phyloP scores from a whole-genome alignment of 1,140 invertebrate genomes.

The Luehdorfia chinensis region DNA sequence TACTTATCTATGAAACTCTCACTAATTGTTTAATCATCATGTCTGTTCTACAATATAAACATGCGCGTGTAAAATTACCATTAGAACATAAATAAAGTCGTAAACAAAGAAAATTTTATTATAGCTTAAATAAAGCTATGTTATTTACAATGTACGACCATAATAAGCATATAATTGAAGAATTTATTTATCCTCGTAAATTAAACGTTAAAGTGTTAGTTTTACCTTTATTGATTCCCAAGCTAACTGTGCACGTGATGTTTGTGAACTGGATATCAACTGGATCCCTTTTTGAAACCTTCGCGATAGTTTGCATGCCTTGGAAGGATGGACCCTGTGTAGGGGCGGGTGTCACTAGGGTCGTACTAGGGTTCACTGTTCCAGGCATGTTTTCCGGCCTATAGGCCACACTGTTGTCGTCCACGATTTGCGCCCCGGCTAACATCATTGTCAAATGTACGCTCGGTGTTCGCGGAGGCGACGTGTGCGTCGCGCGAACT shows the following conservation, averaged over 20 bases:
- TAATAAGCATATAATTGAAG: no score
- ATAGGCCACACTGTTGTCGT: conserved; percentile 47
- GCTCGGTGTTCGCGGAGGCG: conserved; percentile 35
- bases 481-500: conserved; percentile 30
- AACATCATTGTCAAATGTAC: conserved; percentile 52
- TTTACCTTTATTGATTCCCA: conserved; percentile 85
- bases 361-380: conserved; percentile 22
- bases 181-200: no score
- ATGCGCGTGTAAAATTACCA: no score
- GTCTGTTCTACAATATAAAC: no score
- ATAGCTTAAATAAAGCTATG: no score
- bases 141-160: no score
- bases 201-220: no score
- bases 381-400: conserved; percentile 17
- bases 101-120: no score
- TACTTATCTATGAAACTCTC: no score
- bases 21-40: no score
- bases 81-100: no score
- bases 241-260: conserved; percentile 82
- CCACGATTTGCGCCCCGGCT: conserved; percentile 60
- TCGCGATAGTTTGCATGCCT: conserved; percentile 51
- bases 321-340: conserved; percentile 15
- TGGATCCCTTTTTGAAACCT: conserved; percentile 73
- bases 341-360: conserved; percentile 17
- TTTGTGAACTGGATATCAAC: conserved; percentile 86